Evolutionary conservation across 2,888 invertebrate species (phyloP).

Genomic region (Hofmannophila pseudospretella): DNA sequence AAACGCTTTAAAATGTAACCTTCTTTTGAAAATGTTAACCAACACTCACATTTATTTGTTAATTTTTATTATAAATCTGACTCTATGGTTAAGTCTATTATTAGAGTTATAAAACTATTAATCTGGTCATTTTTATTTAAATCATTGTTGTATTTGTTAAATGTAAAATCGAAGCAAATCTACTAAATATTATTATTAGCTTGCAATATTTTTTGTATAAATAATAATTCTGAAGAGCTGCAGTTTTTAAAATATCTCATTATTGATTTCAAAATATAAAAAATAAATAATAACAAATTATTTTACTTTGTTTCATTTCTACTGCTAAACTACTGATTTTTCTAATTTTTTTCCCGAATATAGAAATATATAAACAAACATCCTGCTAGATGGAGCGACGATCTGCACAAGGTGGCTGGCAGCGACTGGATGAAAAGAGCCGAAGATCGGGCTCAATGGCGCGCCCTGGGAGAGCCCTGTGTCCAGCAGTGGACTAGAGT

Average conservation of each 20-base stretch:
- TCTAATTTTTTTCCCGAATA: no score
- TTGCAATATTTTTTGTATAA: slow-evolving; percentile 70
- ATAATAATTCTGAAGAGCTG: slow-evolving; percentile 60
- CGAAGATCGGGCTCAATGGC: no score
- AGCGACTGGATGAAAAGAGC: no score
- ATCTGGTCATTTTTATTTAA: slow-evolving; percentile 78
- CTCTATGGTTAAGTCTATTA: slow-evolving; percentile 68
- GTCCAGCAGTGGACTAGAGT: no score
- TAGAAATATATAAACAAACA: no score
- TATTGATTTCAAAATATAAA: slow-evolving; percentile 68
- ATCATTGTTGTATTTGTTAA: slow-evolving; percentile 75
- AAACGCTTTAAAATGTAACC: slow-evolving; percentile 73
- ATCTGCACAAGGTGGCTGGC: no score
- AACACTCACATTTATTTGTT: slow-evolving; percentile 73
- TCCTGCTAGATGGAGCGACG: no score
- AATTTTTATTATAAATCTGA: slow-evolving; percentile 71
- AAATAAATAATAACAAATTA: slow-evolving; percentile 71
- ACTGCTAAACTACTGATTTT: no score
- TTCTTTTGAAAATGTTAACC: slow-evolving; percentile 70
- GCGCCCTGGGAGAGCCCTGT: no score
- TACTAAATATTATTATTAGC: slow-evolving; percentile 56
- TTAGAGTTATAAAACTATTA: slow-evolving; percentile 72
- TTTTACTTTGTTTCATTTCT: slow-evolving; percentile 19
- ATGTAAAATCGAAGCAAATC: slow-evolving; percentile 66
- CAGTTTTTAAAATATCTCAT: slow-evolving; percentile 74